Conservation (phyloP, 2,888 invertebrate species). For the Parochlus steinenii region DNA sequence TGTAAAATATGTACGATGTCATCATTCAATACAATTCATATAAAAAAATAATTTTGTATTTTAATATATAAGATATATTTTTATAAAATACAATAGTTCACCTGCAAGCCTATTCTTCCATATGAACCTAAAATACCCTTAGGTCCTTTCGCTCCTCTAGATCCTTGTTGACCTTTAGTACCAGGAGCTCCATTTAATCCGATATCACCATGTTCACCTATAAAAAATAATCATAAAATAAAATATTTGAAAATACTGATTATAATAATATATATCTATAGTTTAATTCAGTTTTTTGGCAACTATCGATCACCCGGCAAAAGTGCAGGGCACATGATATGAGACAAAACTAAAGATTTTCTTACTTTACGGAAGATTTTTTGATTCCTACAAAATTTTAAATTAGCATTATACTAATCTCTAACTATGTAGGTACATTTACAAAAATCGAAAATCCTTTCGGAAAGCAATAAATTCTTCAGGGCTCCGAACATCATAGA, state of each 20-base stretch:
- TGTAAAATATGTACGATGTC: too few relatives aligned
- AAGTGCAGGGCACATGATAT: too few relatives aligned
- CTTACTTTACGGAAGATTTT: too few relatives aligned
- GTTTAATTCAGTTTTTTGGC: too few relatives aligned
- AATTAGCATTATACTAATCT: too few relatives aligned
- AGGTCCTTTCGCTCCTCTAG: conserved; percentile 5
- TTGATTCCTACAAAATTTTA: too few relatives aligned
- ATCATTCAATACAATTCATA: too few relatives aligned
- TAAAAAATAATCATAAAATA: conserved; percentile 20
- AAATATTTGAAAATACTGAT: too few relatives aligned
- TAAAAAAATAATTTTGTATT: neutral
- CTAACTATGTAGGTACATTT: neutral
- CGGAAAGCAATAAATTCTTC: neutral
- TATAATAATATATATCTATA: too few relatives aligned
- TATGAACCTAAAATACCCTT: neutral
- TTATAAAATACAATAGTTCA: conserved; percentile 18
- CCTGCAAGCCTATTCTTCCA: conserved; percentile 16
- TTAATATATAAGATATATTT: neutral
- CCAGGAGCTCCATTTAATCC: conserved; percentile 44
- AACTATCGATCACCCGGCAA: too few relatives aligned
- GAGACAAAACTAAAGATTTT: too few relatives aligned
- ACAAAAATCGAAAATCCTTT: neutral
- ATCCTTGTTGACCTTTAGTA: conserved; percentile 26
- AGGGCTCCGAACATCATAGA: too few relatives aligned
- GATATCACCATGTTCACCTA: conserved; percentile 37